Evolutionary conservation across 2,113 vertebrate genomes (phyloP).

Genomic region (Vulpes ferrilata): DNA sequence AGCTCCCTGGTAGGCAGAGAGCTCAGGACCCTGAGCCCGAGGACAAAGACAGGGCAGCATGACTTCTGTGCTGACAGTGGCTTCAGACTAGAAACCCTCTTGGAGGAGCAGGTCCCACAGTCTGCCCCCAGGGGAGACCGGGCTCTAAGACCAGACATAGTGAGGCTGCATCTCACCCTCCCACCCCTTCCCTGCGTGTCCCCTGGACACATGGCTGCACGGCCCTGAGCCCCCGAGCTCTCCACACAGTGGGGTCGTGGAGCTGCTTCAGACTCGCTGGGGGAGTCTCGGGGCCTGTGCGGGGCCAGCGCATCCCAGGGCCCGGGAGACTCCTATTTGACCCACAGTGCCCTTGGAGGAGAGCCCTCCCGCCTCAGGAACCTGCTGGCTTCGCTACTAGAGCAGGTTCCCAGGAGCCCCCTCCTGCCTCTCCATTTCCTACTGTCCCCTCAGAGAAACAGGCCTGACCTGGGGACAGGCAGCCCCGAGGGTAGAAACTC

Average conservation of each 20-base stretch:
- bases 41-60: not conserved
- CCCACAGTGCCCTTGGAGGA: not conserved
- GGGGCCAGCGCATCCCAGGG: too few relatives aligned
- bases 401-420: too few relatives aligned
- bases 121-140: not conserved
- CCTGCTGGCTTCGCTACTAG: too few relatives aligned
- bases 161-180: not conserved
- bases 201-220: not conserved
- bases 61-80: not conserved
- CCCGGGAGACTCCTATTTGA: not conserved
- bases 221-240: not conserved
- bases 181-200: not conserved
- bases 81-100: not conserved
- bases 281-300: too few relatives aligned
- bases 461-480: too few relatives aligned
- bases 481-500: too few relatives aligned
- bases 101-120: accelerated
- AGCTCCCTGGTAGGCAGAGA: too few relatives aligned
- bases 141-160: not conserved
- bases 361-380: too few relatives aligned
- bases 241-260: too few relatives aligned
- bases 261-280: too few relatives aligned
- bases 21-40: not conserved
- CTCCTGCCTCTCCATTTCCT: too few relatives aligned
- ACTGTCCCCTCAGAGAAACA: too few relatives aligned